Conservation (phyloP, 2,888 invertebrate genomes). For the Pammene aurita region DNA sequence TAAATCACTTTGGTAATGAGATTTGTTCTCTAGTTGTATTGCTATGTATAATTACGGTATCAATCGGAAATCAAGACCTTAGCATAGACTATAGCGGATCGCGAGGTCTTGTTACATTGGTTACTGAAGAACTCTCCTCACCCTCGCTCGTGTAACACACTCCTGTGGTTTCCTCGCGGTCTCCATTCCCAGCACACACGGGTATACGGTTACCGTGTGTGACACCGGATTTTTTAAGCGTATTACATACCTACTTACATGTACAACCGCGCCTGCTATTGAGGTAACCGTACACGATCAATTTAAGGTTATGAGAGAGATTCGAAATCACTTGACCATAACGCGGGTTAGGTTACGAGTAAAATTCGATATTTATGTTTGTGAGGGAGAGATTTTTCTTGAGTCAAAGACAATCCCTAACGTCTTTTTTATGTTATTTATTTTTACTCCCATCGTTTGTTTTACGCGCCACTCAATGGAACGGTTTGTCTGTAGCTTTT, state of each 20-base stretch:
- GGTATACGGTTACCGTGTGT: slow-evolving; percentile 23
- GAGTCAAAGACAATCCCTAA: background rate
- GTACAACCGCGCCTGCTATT: slow-evolving; percentile 16
- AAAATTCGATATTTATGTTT: slow-evolving; percentile 21
- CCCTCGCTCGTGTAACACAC: background rate
- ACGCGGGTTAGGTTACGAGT: slow-evolving; percentile 14
- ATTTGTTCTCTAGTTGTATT: no score
- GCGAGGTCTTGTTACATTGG: background rate
- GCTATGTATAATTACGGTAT: no score
- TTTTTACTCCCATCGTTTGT: background rate
- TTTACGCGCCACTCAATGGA: background rate
- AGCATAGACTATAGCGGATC: no score
- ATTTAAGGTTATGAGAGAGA: slow-evolving; percentile 21
- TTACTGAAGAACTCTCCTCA: background rate
- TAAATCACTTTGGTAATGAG: no score
- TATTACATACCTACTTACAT: slow-evolving; percentile 29
- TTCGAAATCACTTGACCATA: slow-evolving; percentile 25
- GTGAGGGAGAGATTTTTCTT: slow-evolving; percentile 16
- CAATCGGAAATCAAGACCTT: no score
- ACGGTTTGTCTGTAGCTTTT: background rate
- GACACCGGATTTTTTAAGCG: slow-evolving; percentile 31
- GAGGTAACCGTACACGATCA: slow-evolving; percentile 24
- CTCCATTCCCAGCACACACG: slow-evolving; percentile 17
- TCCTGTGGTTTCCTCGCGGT: slow-evolving; percentile 20
- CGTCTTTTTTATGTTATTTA: background rate